Evolutionary conservation across 1,140 invertebrate species (phyloP), one percentile per base, ranked within the genome.

Genomic region (Lasioglossum baleicum): DNA sequence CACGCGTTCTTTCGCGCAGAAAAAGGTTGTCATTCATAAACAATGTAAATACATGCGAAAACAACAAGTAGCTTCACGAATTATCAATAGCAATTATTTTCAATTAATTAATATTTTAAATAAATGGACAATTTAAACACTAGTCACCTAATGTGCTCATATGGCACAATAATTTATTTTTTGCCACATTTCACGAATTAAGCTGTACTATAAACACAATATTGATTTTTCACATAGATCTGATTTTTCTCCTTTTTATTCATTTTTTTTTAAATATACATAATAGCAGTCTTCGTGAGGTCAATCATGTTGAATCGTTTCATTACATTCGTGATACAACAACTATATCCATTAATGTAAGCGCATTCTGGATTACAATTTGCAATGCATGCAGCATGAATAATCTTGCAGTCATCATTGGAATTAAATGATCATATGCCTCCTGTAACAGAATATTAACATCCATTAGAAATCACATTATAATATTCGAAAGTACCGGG

Each of bases 311-410:
- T 8, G 0, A 31, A 73, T 48, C 8, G 51, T 26, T 64, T 0
- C 22, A 63, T 94, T 93, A 96, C 95, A 96, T 96, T 90, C 94
- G 93, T 60, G 92, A 92, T 67, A 96, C 93, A 76, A 95, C 94
- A 86, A 94, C 91, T 86, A 96, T 95, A 80, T 94, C 94, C 65
- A 96, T 92, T 82, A 96, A 89, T 48, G 88, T 88, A 53, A 96
- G 91, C 44, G 94, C 93, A 85, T 94, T 94, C 85, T 95, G 94
- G 53, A 96, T 90, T 31, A 96, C 94, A 86, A 94, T 91, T 75
- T 95, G 94, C 40, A 96, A 85, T 40, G 94, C 94, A 89, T 92
- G 95, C 20, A 97, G 83, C 84, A 97, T 92, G 87, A 96, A 95
- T 42, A 97, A 92, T 75, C 96, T 93, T 11, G 96, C 95, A 91